Conservation (phyloP, 2,797 vertebrate genomes). For the Siniperca obscura region DNA sequence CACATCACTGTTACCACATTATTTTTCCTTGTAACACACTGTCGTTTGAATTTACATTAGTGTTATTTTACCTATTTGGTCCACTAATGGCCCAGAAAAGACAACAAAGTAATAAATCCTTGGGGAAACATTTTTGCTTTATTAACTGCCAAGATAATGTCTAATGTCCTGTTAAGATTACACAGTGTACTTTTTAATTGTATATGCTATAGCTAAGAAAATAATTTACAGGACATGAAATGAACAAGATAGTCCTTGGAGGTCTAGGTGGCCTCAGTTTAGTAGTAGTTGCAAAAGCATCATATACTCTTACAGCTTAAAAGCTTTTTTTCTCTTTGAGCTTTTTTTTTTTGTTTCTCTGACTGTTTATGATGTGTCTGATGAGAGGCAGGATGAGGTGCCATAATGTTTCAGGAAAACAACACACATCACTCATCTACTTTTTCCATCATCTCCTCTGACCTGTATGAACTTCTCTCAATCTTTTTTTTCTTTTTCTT, state of each 20-base stretch:
- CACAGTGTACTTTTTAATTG: too few species aligned
- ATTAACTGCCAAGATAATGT: too few species aligned
- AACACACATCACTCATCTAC: constrained; percentile 23
- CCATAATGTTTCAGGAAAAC: not conserved
- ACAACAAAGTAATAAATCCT: too few species aligned
- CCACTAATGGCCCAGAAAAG: too few species aligned
- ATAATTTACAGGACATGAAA: not conserved
- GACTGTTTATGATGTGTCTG: not conserved
- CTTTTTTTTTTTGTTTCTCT: not conserved
- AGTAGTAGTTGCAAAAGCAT: not conserved
- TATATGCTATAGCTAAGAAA: not conserved
- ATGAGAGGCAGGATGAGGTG: not conserved
- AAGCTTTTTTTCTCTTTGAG: not conserved
- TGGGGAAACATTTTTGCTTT: too few species aligned
- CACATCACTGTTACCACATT: too few species aligned
- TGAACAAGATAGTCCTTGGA: not conserved
- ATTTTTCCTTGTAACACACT: too few species aligned
- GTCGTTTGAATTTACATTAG: too few species aligned
- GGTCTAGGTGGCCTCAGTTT: not conserved
- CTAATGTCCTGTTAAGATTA: too few species aligned
- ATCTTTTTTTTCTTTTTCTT: constrained; percentile 8
- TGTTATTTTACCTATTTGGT: too few species aligned
- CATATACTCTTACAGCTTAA: not conserved
- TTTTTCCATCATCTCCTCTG: constrained; percentile 11
- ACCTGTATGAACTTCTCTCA: constrained; percentile 20